Conservation (phyloP, 2,797 vertebrate genomes). For the Typhlichthys subterraneus region DNA sequence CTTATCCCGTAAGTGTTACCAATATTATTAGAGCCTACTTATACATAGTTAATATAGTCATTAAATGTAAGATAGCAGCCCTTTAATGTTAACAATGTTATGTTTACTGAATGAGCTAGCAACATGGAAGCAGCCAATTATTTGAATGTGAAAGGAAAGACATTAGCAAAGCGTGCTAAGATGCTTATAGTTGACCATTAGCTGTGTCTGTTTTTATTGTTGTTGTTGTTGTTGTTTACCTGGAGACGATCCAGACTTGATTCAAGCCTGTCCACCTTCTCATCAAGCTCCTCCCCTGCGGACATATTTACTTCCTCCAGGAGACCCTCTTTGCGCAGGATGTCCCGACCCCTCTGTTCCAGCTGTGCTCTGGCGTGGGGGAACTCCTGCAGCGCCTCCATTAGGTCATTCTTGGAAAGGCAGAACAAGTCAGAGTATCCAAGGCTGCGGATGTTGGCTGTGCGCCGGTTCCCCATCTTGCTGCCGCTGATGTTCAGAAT, state of each 20-base stretch:
- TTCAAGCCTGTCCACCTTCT: conserved; percentile 86
- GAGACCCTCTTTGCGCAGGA: conserved; percentile 90
- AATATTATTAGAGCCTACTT: neutral
- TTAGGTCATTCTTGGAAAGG: conserved; percentile 93
- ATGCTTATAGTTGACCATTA: neutral
- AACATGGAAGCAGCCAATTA: too few species aligned
- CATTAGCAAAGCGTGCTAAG: neutral
- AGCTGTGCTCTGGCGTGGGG: conserved; percentile 91
- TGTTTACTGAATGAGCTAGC: too few species aligned
- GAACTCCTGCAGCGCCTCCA: conserved; percentile 92
- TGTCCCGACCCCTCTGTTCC: conserved; percentile 91
- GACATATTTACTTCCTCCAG: conserved; percentile 85
- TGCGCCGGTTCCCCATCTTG: conserved; percentile 95
- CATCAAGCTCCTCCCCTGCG: conserved; percentile 76
- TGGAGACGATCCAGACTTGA: conserved; percentile 84
- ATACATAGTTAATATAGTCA: neutral
- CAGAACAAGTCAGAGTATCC: conserved; percentile 97
- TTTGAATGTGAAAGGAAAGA: too few species aligned
- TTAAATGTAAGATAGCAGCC: neutral
- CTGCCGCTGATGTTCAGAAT: conserved; percentile 96
- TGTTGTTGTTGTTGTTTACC: conserved; percentile 33
- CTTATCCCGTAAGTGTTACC: too few species aligned
- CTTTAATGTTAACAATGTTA: too few species aligned
- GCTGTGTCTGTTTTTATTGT: neutral
- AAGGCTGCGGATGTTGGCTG: conserved; percentile 91